phyloP scores from a whole-genome alignment of 2,888 invertebrate genomes.

The Cancer borealis region DNA sequence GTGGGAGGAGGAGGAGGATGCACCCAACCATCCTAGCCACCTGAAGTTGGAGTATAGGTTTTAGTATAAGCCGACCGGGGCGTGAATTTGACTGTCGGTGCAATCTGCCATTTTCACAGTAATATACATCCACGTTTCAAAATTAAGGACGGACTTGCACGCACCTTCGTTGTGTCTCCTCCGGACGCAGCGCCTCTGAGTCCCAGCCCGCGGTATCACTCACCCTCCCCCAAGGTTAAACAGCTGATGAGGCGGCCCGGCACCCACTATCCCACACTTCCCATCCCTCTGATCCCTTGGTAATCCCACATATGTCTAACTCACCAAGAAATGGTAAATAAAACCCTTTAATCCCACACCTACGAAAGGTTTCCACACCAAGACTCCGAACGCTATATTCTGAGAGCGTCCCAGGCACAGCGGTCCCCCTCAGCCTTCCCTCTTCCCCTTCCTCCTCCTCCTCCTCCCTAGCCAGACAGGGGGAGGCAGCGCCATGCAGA shows the following conservation, averaged over 20 bases:
- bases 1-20: not conserved
- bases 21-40: not conserved
- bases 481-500: constrained; percentile 28
- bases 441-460: not conserved
- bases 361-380: not conserved
- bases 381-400: not conserved
- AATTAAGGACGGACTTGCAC: constrained; percentile 69
- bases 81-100: constrained; percentile 62
- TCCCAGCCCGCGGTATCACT: constrained; percentile 47
- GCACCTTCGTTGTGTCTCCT: constrained; percentile 61
- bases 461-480: not conserved
- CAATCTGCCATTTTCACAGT: constrained; percentile 63
- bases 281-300: not conserved
- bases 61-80: constrained; percentile 56
- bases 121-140: constrained; percentile 66
- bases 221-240: constrained; percentile 62
- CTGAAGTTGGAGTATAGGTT: not conserved
- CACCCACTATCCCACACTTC: not conserved
- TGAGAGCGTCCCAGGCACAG: constrained; percentile 31
- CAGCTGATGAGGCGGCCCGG: not conserved
- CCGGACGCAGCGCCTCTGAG: constrained; percentile 9
- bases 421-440: not conserved
- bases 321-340: not conserved
- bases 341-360: not conserved
- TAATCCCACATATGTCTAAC: not conserved